Evolutionary conservation across 2,797 vertebrate genomes (phyloP).

Genomic region (Brachyrhaphis roseni): DNA sequence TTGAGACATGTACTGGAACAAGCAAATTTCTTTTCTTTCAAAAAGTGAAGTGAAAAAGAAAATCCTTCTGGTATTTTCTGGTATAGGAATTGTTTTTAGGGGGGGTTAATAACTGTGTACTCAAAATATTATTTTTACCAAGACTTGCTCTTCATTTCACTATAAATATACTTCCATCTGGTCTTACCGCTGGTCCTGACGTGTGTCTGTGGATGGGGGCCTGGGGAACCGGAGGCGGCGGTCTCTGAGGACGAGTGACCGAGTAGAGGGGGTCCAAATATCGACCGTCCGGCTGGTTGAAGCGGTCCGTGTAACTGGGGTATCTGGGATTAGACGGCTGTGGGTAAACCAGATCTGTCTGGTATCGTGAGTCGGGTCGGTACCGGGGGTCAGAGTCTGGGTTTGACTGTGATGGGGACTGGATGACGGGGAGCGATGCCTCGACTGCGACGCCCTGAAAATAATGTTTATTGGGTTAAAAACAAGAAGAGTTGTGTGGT

Average conservation of each 20-base stretch:
- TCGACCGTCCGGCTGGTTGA: conserved; percentile 61
- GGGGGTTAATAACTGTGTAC: too few relatives aligned
- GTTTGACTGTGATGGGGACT: conserved; percentile 63
- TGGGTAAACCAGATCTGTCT: conserved; percentile 53
- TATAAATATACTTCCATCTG: neutral
- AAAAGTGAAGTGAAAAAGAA: too few relatives aligned
- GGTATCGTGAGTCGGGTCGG: conserved; percentile 24
- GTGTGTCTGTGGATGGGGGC: conserved; percentile 68
- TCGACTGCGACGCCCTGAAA: conserved; percentile 85
- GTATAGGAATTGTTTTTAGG: too few relatives aligned
- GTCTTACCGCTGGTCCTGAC: conserved; percentile 72
- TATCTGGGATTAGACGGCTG: conserved; percentile 65
- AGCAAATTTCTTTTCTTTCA: too few relatives aligned
- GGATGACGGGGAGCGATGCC: conserved; percentile 77
- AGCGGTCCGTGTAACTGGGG: conserved; percentile 67
- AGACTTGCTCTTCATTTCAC: neutral
- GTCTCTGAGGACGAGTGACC: conserved; percentile 60
- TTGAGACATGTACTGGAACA: too few relatives aligned
- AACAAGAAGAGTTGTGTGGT: rapidly evolving
- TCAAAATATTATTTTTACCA: neutral
- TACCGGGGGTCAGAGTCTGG: conserved; percentile 44
- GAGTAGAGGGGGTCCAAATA: conserved; percentile 41
- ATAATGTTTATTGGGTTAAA: neutral
- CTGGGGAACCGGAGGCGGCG: conserved; percentile 36
- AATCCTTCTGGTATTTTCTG: too few relatives aligned